Evolutionary conservation across 2,113 vertebrate genomes (phyloP).

Genomic region (Mobula birostris): DNA sequence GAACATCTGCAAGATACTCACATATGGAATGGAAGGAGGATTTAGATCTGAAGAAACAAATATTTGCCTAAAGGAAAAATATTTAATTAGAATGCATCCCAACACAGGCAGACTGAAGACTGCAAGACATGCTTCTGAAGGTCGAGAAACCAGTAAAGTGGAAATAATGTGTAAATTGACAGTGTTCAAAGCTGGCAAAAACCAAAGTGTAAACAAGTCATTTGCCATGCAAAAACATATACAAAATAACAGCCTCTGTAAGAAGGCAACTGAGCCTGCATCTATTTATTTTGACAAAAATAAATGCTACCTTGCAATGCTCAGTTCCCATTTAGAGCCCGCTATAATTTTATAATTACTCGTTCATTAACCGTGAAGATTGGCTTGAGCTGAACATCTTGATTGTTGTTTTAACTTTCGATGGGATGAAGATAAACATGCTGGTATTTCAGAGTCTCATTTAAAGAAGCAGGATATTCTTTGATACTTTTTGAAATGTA

Average conservation of each 20-base stretch:
- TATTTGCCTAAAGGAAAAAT: conserved; percentile 92
- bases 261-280: conserved; percentile 79
- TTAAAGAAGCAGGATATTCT: not conserved
- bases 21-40: conserved; percentile 79
- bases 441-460: not conserved
- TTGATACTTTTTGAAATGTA: not conserved
- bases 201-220: conserved; percentile 71
- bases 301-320: conserved; percentile 52
- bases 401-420: not conserved
- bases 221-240: conserved; percentile 66
- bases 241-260: conserved; percentile 70
- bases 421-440: not conserved
- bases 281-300: conserved; percentile 77
- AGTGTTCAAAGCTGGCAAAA: conserved; percentile 78
- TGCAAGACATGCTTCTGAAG: conserved; percentile 86
- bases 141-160: conserved; percentile 81
- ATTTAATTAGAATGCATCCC: conserved; percentile 93
- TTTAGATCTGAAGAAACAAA: conserved; percentile 95
- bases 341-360: conserved; percentile 33
- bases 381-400: not conserved
- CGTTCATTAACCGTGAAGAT: not conserved
- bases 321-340: not conserved
- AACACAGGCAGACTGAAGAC: conserved; percentile 81
- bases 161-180: conserved; percentile 91
- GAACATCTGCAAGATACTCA: conserved; percentile 34